Evolutionary conservation across 1,140 invertebrate species (phyloP), one percentile per base, ranked within the genome.

Genomic region (Procambarus clarkii): DNA sequence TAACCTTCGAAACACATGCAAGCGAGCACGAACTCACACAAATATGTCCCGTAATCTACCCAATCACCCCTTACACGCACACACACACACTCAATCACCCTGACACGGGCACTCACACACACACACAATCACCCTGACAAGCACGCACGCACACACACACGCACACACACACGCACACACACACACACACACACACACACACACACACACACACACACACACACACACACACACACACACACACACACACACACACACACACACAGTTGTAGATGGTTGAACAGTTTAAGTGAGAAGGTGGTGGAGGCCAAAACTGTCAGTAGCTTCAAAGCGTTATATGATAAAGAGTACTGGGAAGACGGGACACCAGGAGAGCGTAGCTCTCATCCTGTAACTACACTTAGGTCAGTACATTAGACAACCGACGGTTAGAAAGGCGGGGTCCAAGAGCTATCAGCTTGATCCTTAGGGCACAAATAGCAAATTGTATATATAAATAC

Each of bases 161-260:
- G 8, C 71, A 74, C 71, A 74, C 71, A 74, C 71, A 74, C 71
- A 74, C 71, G 2, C 71, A 74, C 18, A 74, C 71, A 74, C 71
- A 74, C 34, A 74, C 71, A 74, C 34, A 11, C 71, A 11, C 34
- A 74, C 34, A 74, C 71, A 74, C 71, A 74, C 71, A 74, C 71
- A 74, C 71, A 74, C 71, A 74, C 71, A 74, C 71, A 74, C 71
- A 74, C 15, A 24, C 77, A 78, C 77, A 24, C 24, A 78, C 77
- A 78, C 77, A 45, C 77, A 78, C n/a, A 78, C 44, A 78, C n/a
- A 78, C 77, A 24, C n/a, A 78, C n/a, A 45, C n/a, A 78, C 77
- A 24, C 77, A 24, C 77, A 24, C 77, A 78, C 77, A 24, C 2
- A 78, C 77, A 78, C 21, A 46, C 77, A 78, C 5, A 54, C 50